These are phyloP conservation scores for Trogon surrucura DNA, from an alignment of 2,113 vertebrate genomes.

Conservation along the genomic window DNA sequence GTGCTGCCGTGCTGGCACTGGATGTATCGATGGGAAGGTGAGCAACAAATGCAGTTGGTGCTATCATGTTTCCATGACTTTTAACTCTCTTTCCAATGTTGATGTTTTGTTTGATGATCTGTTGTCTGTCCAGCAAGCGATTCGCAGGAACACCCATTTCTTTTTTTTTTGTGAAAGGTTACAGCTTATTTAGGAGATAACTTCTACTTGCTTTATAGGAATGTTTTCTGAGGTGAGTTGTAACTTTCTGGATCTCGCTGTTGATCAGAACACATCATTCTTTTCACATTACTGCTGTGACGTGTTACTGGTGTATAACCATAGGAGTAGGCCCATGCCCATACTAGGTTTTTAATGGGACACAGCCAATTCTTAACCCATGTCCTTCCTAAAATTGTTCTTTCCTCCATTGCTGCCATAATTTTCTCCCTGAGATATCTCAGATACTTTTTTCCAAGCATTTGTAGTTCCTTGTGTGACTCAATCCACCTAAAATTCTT, in stretches of 20 bases:
- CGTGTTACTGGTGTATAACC: background rate
- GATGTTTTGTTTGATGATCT: background rate
- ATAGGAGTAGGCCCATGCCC: background rate
- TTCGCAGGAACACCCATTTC: background rate
- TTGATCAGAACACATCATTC: background rate
- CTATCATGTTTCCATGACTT: rapidly evolving
- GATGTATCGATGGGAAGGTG: background rate
- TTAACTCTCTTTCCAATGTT: background rate
- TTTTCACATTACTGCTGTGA: background rate
- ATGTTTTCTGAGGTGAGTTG: background rate
- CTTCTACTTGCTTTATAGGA: background rate
- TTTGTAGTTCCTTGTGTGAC: slow-evolving; percentile 11
- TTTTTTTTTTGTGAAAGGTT: background rate
- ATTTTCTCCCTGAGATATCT: background rate
- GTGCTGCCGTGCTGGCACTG: background rate
- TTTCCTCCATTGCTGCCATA: background rate
- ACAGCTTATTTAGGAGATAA: background rate
- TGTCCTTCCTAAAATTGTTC: background rate
- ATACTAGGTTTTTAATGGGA: background rate
- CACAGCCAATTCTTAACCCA: background rate
- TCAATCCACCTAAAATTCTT: slow-evolving; percentile 14
- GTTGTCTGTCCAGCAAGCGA: background rate
- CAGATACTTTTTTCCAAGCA: background rate
- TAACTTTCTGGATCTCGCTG: rapidly evolving
- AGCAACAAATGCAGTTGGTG: background rate